phyloP scores from a whole-genome alignment of 2,113 vertebrate species.

The Dicerorhinus sumatrensis region DNA sequence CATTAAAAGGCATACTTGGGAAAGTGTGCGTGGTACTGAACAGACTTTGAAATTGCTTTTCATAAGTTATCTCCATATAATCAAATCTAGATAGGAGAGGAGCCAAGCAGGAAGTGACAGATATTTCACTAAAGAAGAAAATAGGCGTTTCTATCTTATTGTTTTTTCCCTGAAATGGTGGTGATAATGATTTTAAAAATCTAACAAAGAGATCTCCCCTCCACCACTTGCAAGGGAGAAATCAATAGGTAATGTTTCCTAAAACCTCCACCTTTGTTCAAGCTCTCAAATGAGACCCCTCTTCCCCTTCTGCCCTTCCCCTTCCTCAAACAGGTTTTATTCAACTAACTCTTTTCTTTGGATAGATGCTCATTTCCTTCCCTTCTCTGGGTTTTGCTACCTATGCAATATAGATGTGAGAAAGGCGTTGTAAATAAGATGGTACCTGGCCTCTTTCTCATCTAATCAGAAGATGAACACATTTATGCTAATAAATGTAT shows the following conservation, averaged over 20 bases:
- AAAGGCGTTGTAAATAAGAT: not conserved
- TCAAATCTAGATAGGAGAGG: constrained; percentile 73
- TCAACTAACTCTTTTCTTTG: not conserved
- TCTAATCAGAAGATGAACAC: constrained; percentile 20
- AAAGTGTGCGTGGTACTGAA: constrained; percentile 75
- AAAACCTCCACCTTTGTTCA: not conserved
- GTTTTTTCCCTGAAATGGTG: constrained; percentile 66
- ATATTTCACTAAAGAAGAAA: constrained; percentile 75
- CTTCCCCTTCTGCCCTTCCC: not conserved
- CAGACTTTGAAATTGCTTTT: constrained; percentile 81
- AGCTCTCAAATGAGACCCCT: not conserved
- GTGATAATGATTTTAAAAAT: constrained; percentile 44
- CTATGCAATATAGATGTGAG: not conserved
- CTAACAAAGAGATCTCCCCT: constrained; percentile 32
- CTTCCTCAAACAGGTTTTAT: not conserved
- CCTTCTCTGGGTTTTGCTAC: constrained; percentile 35
- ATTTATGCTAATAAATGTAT: constrained; percentile 44
- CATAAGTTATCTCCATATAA: constrained; percentile 77
- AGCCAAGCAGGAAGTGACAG: constrained; percentile 64
- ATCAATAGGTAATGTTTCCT: constrained; percentile 34
- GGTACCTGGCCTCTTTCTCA: not conserved
- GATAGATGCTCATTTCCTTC: constrained; percentile 53
- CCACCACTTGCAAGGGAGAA: constrained; percentile 21
- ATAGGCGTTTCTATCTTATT: constrained; percentile 59
- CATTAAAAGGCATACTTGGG: constrained; percentile 82